Evolutionary conservation across 2,797 vertebrate genomes (phyloP).

Genomic region (Luscinia luscinia): DNA sequence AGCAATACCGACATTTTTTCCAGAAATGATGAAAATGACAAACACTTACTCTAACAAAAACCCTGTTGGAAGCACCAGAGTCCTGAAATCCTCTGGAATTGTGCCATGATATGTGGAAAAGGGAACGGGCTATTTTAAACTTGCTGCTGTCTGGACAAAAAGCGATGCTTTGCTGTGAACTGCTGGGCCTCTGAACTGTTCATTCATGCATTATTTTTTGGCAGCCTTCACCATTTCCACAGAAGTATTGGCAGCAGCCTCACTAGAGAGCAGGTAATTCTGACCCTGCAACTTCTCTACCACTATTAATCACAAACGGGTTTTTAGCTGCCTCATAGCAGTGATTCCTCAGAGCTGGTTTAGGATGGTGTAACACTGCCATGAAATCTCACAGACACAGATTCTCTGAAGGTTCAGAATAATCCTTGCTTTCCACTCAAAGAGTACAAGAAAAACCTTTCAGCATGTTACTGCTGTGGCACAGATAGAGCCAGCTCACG

Average conservation of each 20-base stretch:
- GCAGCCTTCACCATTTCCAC: constrained; percentile 29
- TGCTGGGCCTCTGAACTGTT: constrained; percentile 11
- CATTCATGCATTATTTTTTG: constrained; percentile 35
- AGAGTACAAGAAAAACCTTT: not conserved
- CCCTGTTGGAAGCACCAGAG: not conserved
- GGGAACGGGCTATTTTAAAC: not conserved
- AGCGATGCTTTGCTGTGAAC: not conserved
- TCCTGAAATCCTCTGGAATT: not conserved
- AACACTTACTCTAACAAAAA: not conserved
- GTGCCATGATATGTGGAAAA: not conserved
- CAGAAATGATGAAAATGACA: constrained; percentile 37
- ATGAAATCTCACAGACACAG: not conserved
- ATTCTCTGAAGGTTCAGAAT: not conserved
- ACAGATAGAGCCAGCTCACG: not conserved
- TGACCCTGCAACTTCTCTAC: constrained; percentile 24
- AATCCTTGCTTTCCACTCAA: constrained; percentile 1
- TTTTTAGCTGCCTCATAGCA: not conserved
- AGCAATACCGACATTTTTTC: not conserved
- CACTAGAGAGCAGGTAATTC: constrained; percentile 17
- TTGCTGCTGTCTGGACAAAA: not conserved
- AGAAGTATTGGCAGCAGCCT: constrained; percentile 20
- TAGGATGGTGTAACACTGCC: not conserved
- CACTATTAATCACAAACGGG: not conserved
- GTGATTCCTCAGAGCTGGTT: not conserved
- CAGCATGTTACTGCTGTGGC: not conserved